A percentile compares a stretch with the other conserved stretches of the same genome.
Conservation (phyloP, 2,888 invertebrate species). For the Pantelozetes paolii region DNA sequence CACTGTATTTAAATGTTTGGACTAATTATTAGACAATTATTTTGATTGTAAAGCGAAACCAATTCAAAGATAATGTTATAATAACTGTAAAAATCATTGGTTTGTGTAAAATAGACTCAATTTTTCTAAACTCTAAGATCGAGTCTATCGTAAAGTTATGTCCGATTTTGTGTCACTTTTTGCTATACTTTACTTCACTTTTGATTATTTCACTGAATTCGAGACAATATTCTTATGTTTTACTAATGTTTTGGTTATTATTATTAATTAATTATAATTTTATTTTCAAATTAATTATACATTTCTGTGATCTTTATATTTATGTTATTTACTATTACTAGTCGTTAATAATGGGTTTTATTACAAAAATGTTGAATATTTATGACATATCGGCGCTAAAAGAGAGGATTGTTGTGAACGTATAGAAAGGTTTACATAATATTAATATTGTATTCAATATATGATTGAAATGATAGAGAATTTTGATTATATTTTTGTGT, state of each 20-base stretch:
- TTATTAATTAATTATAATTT: background rate
- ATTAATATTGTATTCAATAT: too few relatives aligned
- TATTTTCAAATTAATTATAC: background rate
- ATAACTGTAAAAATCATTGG: background rate
- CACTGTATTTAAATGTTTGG: background rate
- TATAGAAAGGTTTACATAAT: background rate
- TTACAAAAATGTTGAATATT: background rate
- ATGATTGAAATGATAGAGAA: background rate
- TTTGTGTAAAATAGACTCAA: background rate
- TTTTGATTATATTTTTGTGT: background rate
- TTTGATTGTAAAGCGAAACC: background rate
- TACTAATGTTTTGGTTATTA: background rate
- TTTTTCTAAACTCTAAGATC: background rate
- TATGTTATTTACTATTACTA: background rate
- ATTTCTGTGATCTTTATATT: slow-evolving; percentile 6
- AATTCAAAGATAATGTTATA: background rate
- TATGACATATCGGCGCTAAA: background rate
- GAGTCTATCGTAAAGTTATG: background rate
- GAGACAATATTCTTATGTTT: background rate
- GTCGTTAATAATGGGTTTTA: slow-evolving; percentile 3
- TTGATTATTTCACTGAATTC: too few relatives aligned
- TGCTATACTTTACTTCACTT: background rate
- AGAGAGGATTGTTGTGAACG: background rate
- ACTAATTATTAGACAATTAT: slow-evolving; percentile 6
- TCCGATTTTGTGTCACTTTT: background rate